Conservation (phyloP, 2,113 vertebrate genomes). For the Vombatus ursinus region DNA sequence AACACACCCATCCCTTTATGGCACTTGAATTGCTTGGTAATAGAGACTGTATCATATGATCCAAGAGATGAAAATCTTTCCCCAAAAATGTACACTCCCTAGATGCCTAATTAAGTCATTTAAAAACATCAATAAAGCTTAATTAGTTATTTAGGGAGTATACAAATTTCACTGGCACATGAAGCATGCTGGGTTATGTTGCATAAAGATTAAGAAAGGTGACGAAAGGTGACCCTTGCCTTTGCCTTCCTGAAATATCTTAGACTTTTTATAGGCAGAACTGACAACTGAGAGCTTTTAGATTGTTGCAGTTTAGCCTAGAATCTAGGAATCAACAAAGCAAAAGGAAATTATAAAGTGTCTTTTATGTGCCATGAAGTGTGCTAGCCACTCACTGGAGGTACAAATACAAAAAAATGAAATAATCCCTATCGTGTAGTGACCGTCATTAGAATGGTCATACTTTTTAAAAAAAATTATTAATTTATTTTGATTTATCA, state of each 20-base stretch:
- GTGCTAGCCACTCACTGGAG: not conserved
- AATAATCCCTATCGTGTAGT: not conserved
- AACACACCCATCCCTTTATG: not conserved
- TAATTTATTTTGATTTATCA: too few relatives aligned
- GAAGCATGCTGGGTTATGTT: not conserved
- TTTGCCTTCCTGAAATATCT: constrained; percentile 18
- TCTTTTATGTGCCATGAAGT: not conserved
- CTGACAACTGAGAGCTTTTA: not conserved
- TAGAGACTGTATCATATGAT: fast-evolving
- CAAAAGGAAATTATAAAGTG: not conserved
- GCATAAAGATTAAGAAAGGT: not conserved
- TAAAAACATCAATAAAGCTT: constrained; percentile 20
- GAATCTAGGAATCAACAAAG: not conserved
- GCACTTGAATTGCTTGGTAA: not conserved
- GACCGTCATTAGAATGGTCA: not conserved
- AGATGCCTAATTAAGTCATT: constrained; percentile 1
- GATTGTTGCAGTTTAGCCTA: not conserved
- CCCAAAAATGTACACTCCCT: not conserved
- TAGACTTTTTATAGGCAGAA: not conserved
- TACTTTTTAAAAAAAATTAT: too few relatives aligned
- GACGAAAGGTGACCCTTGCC: not conserved
- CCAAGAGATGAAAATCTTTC: not conserved
- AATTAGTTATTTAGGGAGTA: not conserved
- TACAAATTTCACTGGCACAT: not conserved
- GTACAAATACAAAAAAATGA: not conserved